Evolutionary conservation across 2,888 invertebrate species (phyloP), one percentile per base, ranked within the genome.

Genomic region (Pomacea canaliculata): DNA sequence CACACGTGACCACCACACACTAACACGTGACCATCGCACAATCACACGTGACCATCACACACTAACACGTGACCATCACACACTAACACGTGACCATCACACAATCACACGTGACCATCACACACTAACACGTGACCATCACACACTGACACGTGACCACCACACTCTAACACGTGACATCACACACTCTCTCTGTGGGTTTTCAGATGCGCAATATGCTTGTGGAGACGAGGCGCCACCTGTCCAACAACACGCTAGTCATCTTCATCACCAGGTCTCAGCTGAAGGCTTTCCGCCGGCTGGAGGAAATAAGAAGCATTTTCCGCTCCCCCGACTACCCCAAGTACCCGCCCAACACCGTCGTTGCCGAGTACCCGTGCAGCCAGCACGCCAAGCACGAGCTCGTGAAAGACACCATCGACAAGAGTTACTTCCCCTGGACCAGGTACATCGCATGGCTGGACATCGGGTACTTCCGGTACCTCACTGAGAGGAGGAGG

Each of bases 301-400:
- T 77, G 51, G 73, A 81, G 7, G 74, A 63, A 51, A 81, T 84
- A 7, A 68, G 77, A 23, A 37, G 51, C n/a, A 80, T 86, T 4
- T 84, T 73, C 66, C 60, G 56, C 7, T 59, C 76, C 8, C 77
- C 79, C 12, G 73, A 76, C 3, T 86, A 85, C 76, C 86, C 84
- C 0, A 84, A 84, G 77, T 78, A 78, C 71, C 71, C 76, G 59
- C 86, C 85, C 16, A 85, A 86, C 75, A 86, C 86, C 19, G 84
- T 83, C 8, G 68, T 82, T 27, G 80, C 86, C 2, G 83, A 75
- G 69, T 86, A 86, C 77, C 65, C 85, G 13, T 83, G 84, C 70
- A 79, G 81, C 18, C 83, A 83, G 66, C 83, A 84, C 78, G 80
- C 86, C 16, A 86, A 86, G 71, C 84, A 80, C 80, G 83, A 82